Conservation (phyloP, 2,797 vertebrate genomes). For the Crocidura indochinensis region DNA sequence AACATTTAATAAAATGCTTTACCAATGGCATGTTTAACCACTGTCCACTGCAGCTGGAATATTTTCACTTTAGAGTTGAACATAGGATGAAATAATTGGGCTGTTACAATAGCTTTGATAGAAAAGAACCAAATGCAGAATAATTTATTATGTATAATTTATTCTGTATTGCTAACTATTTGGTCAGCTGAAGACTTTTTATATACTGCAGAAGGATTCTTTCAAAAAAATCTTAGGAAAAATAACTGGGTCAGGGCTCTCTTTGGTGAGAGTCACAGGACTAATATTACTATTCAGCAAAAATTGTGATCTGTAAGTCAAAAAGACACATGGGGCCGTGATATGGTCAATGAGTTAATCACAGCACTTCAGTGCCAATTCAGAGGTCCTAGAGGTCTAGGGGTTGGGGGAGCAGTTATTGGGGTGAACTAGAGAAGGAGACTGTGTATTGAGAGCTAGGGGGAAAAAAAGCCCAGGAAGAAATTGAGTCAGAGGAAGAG, state of each 20-base stretch:
- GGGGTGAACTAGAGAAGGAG: neutral
- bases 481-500: neutral
- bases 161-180: neutral
- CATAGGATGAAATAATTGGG: neutral
- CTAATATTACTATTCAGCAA: neutral
- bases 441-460: neutral
- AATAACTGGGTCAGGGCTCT: neutral
- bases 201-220: neutral
- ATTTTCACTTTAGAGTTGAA: neutral
- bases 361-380: neutral
- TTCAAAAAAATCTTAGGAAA: conserved; percentile 12
- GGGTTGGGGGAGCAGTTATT: neutral
- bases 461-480: neutral
- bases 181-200: neutral
- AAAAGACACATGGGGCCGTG: neutral
- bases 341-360: neutral
- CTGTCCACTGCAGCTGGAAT: neutral
- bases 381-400: neutral
- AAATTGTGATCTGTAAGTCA: neutral
- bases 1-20: conserved; percentile 29
- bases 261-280: neutral
- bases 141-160: neutral
- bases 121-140: conserved; percentile 16
- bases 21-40: neutral
- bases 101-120: conserved; percentile 6